phyloP scores from a whole-genome alignment of 2,113 vertebrate genomes.

The Zapus hudsonius region DNA sequence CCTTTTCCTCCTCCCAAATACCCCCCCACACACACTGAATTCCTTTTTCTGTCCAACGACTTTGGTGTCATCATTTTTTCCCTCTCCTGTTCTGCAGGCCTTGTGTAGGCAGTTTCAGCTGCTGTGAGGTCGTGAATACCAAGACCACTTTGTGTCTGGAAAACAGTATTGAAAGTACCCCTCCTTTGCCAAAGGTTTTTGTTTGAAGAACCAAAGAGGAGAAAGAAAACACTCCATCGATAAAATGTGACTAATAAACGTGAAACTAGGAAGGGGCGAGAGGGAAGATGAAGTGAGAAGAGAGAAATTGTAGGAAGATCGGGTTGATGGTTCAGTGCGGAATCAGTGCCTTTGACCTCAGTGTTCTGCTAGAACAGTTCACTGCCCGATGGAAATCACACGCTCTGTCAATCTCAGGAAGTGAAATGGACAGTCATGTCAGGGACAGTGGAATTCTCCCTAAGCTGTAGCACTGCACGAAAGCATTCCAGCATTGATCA shows the following conservation, averaged over 20 bases:
- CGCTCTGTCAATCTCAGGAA: background rate
- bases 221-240: background rate
- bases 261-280: background rate
- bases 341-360: background rate
- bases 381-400: background rate
- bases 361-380: background rate
- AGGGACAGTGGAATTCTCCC: background rate
- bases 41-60: too few relatives aligned
- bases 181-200: background rate
- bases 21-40: too few relatives aligned
- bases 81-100: too few relatives aligned
- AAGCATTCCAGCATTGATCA: constrained; percentile 46
- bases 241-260: background rate
- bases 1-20: too few relatives aligned
- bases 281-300: background rate
- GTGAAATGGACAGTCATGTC: background rate
- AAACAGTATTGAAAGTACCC: too few relatives aligned
- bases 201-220: background rate
- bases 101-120: too few relatives aligned
- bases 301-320: background rate
- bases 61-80: too few relatives aligned
- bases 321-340: background rate
- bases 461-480: background rate
- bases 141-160: too few relatives aligned
- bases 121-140: too few relatives aligned